Evolutionary conservation across 2,797 vertebrate species (phyloP), one percentile per base, ranked within the genome.

Genomic region (Melanogrammus aeglefinus): DNA sequence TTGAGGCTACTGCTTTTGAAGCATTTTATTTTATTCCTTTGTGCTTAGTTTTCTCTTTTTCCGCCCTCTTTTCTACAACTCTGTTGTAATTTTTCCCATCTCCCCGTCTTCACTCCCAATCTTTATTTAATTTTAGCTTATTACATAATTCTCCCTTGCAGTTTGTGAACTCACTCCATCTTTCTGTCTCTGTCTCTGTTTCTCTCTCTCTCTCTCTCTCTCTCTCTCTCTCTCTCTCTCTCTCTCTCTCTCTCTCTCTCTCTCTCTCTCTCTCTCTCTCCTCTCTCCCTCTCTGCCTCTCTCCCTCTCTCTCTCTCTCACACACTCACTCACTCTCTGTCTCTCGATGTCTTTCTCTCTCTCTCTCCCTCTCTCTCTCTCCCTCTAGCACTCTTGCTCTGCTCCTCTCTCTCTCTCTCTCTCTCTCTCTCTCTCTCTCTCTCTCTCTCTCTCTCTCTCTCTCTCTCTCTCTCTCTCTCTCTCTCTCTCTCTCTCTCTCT

Each of bases 401-500:
- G 31, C 31, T 31, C 31, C 31, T 2, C 29, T 2, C 29, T 2
- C n/a, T n/a, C 6, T 39, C 6, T 39, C 7, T 10, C 9, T 44
- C 41, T 44, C 41, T 14, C 41, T 14, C 83, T 80, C 74, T 38
- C 10, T 12, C 41, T 12, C 12, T 12, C 12, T 2, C 12, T 12
- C 41, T 0, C 41, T 86, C 74, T 66, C 57, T 77, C 18, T 18
- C 75, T 73, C 66, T 77, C 76, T 47, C 35, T 29, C 16, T 47
- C 77, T 78, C 66, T 39, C 82, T 82, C 71, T 63, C 38, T 72
- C 74, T 75, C 77, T 77, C 86, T 88, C 86, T 80, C 79, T 10
- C 9, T 9, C 38, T 39, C 7, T 9, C 38, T 39, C 38, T 39
- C 38, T 13, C 41, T 13, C 10, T 3, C 41, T 86, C 76, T 71